These are phyloP conservation scores for Cepaea hortensis DNA, from an alignment of 2,888 invertebrate genomes.

Conservation along the genomic window DNA sequence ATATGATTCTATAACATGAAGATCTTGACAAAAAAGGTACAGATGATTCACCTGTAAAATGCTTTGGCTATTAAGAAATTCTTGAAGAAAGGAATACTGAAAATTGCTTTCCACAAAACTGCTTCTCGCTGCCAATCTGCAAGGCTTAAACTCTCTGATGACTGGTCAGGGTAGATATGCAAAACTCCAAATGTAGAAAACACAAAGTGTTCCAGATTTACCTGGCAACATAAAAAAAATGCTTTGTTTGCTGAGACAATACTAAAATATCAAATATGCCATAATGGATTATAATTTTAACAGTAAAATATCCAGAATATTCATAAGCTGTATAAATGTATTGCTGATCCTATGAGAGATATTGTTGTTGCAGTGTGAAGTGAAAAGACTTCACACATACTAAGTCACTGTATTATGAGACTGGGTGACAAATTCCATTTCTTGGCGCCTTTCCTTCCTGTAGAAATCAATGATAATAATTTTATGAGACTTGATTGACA, in stretches of 20 bases:
- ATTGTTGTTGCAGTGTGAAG: too few relatives aligned
- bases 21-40: background rate
- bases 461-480: too few relatives aligned
- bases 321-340: too few relatives aligned
- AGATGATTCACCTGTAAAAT: slow-evolving; percentile 66
- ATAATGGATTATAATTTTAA: too few relatives aligned
- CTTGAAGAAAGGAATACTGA: slow-evolving; percentile 74
- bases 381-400: too few relatives aligned
- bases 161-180: slow-evolving; percentile 70
- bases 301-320: too few relatives aligned
- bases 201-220: slow-evolving; percentile 71
- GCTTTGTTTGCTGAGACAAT: background rate
- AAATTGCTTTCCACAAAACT: slow-evolving; percentile 73
- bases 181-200: slow-evolving; percentile 76
- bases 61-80: slow-evolving; percentile 71
- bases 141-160: slow-evolving; percentile 70
- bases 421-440: too few relatives aligned
- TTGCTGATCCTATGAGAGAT: too few relatives aligned
- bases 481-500: too few relatives aligned
- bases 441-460: too few relatives aligned
- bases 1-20: background rate
- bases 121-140: slow-evolving; percentile 75
- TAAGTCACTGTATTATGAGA: too few relatives aligned
- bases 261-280: background rate
- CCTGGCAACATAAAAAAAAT: slow-evolving; percentile 31